phyloP scores from a whole-genome alignment of 2,888 invertebrate genomes.

The Lepidonotus clava region DNA sequence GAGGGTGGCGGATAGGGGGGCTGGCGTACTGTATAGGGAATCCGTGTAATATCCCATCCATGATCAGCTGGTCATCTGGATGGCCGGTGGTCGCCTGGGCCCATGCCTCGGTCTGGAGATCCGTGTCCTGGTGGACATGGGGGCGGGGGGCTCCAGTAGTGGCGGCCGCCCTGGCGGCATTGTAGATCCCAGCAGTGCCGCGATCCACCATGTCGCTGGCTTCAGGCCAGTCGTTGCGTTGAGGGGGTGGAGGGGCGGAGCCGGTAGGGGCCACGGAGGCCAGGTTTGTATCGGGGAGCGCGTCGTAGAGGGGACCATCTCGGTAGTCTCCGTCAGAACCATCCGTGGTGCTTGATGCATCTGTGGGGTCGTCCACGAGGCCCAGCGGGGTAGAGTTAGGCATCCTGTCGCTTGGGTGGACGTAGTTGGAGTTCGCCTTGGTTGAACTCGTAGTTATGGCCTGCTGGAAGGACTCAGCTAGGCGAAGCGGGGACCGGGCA shows the following conservation, averaged over 20 bases:
- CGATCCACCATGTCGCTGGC: not conserved
- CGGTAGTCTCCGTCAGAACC: too few species aligned
- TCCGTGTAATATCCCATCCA: not conserved
- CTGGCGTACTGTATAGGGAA: not conserved
- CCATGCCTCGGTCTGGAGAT: not conserved
- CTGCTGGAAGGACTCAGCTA: too few species aligned
- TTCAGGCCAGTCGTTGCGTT: not conserved
- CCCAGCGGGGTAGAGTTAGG: too few species aligned
- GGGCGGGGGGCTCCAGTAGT: not conserved
- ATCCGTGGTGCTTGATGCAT: too few species aligned
- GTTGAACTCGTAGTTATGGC: too few species aligned
- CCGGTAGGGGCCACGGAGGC: too few species aligned
- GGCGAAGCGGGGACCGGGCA: too few species aligned
- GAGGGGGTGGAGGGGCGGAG: not conserved
- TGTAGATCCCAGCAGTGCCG: not conserved
- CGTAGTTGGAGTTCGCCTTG: too few species aligned
- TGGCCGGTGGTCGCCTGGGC: not conserved
- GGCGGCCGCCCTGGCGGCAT: not conserved
- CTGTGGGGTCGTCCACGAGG: too few species aligned
- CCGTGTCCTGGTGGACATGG: not conserved
- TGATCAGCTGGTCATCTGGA: not conserved
- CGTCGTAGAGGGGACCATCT: not conserved
- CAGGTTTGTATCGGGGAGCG: not conserved
- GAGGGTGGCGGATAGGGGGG: not conserved
- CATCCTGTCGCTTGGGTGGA: too few species aligned